Percentiles rank a stretch among this genome's conserved stretches.
Conservation (phyloP, 2,113 vertebrate genomes). For the Myodes glareolus region DNA sequence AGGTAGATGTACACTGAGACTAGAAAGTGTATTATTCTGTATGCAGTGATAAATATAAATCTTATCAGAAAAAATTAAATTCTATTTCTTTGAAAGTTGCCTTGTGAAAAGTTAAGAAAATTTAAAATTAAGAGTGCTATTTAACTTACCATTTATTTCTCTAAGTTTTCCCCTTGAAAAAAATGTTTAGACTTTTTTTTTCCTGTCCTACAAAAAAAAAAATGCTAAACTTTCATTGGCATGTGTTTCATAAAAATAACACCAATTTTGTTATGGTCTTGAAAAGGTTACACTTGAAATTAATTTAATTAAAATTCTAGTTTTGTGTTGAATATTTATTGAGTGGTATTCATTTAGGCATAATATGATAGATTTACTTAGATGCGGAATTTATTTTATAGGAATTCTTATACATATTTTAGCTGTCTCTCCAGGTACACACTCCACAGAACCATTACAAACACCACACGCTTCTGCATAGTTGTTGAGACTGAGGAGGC, state of each 20-base stretch:
- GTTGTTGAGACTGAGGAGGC: slow-evolving; percentile 21
- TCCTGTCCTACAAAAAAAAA: not conserved
- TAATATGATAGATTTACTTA: not conserved
- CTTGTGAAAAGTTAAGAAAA: not conserved
- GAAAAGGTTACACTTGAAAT: slow-evolving; percentile 42
- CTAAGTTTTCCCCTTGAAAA: not conserved
- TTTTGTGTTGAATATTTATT: slow-evolving; percentile 31
- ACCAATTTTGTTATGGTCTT: slow-evolving; percentile 20
- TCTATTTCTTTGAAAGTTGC: not conserved
- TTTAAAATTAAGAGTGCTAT: not conserved
- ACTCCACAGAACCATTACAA: not conserved
- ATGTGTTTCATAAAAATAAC: not conserved
- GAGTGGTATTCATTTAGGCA: not conserved
- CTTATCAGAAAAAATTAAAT: slow-evolving; percentile 11
- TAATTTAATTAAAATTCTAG: not conserved
- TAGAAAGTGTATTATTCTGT: slow-evolving; percentile 6
- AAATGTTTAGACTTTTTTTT: not conserved
- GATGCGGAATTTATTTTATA: not conserved
- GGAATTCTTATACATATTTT: slow-evolving; percentile 6
- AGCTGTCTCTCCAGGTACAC: slow-evolving; percentile 17
- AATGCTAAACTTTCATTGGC: not conserved
- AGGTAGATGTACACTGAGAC: not conserved
- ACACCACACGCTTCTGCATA: not conserved
- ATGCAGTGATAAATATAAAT: not conserved
- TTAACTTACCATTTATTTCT: not conserved